Base-by-base conservation (phyloP, 1,140 invertebrate genomes). In the Eumaeus atala region DNA sequence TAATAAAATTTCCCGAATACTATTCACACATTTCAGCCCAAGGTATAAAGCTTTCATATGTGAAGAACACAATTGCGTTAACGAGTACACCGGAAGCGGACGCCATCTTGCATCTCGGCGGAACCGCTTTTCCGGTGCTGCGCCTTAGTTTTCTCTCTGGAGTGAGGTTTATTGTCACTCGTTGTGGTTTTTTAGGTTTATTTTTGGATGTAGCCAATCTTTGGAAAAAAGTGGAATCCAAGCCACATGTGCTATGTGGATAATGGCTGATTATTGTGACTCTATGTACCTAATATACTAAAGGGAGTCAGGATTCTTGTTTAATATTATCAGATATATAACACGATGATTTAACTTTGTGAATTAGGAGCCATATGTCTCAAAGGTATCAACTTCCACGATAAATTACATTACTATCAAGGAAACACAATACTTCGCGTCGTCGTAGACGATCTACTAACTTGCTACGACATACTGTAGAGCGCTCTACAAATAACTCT, bases 11-110 rank as follows among this genome's bases (percentile, higher is more conserved):
- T 2, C 2, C 21, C 21, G 2, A 6, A 28, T 3, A 28, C 21
- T 2, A 6, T 6, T 2, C 40, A 16, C 40, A 44, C 16, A 44
- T 44, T 44, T 16, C 40, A 16, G 14, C 14, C 16, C 17, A 14
- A 44, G 16, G 16, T 44, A 44, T 44, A 44, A 14, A 16, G 40
- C 14, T 44, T 44, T 12, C 40, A 48, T 53, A 53, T 40, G 48
- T 54, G 28, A 49, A 48, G 54, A 54, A 58, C 54, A 55, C 58
- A 58, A 62, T 62, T 58, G 57, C 56, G 54, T 56, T 62, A 58
- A 62, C 56, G 61, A 58, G 47, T 49, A 28, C 47, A 58, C 42
- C 56, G 56, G 61, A 62, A 53, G 50, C 37, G 44, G 40, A 28
- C 54, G 61, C 61, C 56, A 62, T 62, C 61, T 62, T 58, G 53